phyloP scores from a whole-genome alignment of 2,888 invertebrate species.

The Plemyria rubiginata region DNA sequence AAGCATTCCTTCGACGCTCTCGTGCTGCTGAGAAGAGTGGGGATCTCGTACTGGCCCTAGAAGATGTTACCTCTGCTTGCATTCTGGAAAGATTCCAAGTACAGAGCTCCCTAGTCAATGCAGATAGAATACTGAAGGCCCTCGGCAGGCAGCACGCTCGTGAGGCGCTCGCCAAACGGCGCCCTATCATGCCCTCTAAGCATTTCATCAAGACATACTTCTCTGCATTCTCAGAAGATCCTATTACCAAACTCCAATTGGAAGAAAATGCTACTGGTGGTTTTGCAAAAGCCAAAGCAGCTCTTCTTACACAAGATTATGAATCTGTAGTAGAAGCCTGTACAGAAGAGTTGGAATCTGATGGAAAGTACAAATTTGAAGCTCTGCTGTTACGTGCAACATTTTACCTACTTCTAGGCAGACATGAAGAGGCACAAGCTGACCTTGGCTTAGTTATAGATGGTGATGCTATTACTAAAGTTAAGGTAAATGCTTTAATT shows the following conservation, averaged over 20 bases:
- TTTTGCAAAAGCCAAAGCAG: constrained; percentile 89
- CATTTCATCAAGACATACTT: constrained; percentile 95
- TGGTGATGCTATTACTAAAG: constrained; percentile 85
- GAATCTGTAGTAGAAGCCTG: constrained; percentile 92
- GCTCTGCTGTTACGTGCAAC: constrained; percentile 93
- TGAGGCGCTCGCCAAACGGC: constrained; percentile 88
- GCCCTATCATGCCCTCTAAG: constrained; percentile 92
- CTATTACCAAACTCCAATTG: constrained; percentile 86
- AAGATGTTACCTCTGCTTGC: constrained; percentile 97
- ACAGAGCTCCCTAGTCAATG: constrained; percentile 90
- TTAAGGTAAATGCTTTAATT: constrained; percentile 93
- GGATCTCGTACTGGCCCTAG: constrained; percentile 91
- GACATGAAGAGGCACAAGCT: constrained; percentile 88
- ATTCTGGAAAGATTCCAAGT: constrained; percentile 95
- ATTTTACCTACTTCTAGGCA: constrained; percentile 91
- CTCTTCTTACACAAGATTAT: constrained; percentile 89
- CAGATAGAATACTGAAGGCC: constrained; percentile 94
- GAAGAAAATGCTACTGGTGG: constrained; percentile 81
- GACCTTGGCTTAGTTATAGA: constrained; percentile 90
- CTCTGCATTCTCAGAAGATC: constrained; percentile 94
- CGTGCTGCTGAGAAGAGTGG: constrained; percentile 92
- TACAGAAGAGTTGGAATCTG: constrained; percentile 89
- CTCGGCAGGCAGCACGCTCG: constrained; percentile 90
- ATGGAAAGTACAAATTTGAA: constrained; percentile 87
- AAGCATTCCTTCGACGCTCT: constrained; percentile 94